Evolutionary conservation across 2,888 invertebrate species (phyloP).

Genomic region (Colletes collaris): DNA sequence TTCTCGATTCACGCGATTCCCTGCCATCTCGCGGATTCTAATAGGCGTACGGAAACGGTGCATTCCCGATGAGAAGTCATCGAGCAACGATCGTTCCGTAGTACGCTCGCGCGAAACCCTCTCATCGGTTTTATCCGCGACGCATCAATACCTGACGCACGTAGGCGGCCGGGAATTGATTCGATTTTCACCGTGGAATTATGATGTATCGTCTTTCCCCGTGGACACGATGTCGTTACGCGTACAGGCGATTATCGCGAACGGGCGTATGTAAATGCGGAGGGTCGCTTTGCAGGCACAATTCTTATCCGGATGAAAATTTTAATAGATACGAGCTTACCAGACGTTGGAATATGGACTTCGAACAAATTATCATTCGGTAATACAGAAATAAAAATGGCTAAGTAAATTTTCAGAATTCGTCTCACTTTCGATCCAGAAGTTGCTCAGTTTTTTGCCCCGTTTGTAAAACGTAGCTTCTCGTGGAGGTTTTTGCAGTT

Average conservation of each 20-base stretch:
- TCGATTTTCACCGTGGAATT: conserved; percentile 52
- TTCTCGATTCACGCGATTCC: not conserved
- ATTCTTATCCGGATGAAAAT: too few relatives aligned
- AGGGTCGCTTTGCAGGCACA: not conserved
- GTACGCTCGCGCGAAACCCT: conserved; percentile 13
- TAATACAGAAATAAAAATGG: too few relatives aligned
- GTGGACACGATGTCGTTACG: conserved; percentile 51
- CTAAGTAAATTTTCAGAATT: too few relatives aligned
- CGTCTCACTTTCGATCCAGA: too few relatives aligned
- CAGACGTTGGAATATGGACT: too few relatives aligned
- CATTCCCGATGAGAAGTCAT: conserved; percentile 10
- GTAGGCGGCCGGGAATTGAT: conserved; percentile 52
- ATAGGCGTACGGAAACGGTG: not conserved
- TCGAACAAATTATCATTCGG: too few relatives aligned
- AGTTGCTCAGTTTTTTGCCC: too few relatives aligned
- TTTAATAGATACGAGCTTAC: too few relatives aligned
- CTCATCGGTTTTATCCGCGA: conserved; percentile 21
- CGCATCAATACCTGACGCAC: conserved; percentile 19
- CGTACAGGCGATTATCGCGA: conserved; percentile 40
- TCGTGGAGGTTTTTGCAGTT: too few relatives aligned
- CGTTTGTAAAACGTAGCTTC: too few relatives aligned
- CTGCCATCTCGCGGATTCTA: not conserved
- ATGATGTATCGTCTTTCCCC: conserved; percentile 67
- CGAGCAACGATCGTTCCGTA: not conserved
- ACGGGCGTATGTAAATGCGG: conserved; percentile 51